Base-by-base conservation (phyloP, 2,888 invertebrate species). In the Calameuta filiformis region DNA sequence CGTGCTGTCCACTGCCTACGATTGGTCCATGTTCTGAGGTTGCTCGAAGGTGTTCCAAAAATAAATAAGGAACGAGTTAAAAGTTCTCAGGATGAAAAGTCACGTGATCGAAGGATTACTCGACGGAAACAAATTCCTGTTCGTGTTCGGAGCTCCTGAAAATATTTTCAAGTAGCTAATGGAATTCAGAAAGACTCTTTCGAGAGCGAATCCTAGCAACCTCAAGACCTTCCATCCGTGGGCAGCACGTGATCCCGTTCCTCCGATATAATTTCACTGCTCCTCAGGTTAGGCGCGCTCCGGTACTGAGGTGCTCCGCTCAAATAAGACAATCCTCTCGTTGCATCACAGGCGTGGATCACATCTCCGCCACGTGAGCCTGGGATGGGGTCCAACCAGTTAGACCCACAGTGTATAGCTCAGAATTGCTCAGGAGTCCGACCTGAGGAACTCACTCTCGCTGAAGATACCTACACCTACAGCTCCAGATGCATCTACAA, bases 311-410 rank as follows among this genome's bases (percentile, higher is more conserved):
- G 9, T 9, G 23, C 34, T 71, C 71, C 71, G 33, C 71, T 71
- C 71, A 76, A 80, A 73, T 68, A 79, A 79, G 77, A 81, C 73
- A 83, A 82, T 84, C 83, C 85, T 56, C 56, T 82, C 83, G 86
- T 87, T 89, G 87, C 89, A 90, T 89, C 90, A 89, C 88, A 87
- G 87, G 87, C 89, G 88, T 89, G 88, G 88, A 89, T 90, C 89
- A 84, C 87, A 87, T 87, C 89, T 86, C 83, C 79, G 85, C 83
- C 87, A 87, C 89, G 89, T 86, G 87, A 88, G 85, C 82, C 78
- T 81, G 80, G 81, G 82, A 80, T 79, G 56, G 56, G 56, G 71
- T 31, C 71, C 23, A 56, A 23, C 56, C 56, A 56, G 56, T 56
- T 15, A 56, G 56, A 23, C 23, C 56, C 56, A 56, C 9, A 56